A percentile compares a stretch with the other conserved stretches of the same genome.
phyloP scores from a whole-genome alignment of 2,888 invertebrate species.

The Trissonchulus latispiculum region DNA sequence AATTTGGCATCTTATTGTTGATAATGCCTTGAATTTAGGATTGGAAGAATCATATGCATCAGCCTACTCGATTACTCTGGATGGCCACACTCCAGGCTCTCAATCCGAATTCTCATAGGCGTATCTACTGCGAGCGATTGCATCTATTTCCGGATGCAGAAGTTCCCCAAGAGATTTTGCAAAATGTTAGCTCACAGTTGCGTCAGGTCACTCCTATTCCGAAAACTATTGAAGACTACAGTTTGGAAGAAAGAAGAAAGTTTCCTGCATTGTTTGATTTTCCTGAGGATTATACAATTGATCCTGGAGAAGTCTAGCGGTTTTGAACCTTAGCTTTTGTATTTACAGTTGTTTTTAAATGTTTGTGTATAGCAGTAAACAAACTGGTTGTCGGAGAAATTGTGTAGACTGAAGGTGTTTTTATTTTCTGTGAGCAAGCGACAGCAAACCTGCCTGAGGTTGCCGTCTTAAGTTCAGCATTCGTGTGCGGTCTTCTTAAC shows the following conservation, averaged over 20 bases:
- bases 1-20: too few species aligned
- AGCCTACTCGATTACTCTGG: constrained; percentile 36
- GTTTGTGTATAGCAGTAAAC: too few species aligned
- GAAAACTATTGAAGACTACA: constrained; percentile 67
- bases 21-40: constrained; percentile 38
- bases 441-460: too few species aligned
- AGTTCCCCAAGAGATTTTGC: constrained; percentile 64
- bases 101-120: constrained; percentile 33
- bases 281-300: constrained; percentile 22
- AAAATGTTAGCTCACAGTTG: constrained; percentile 79
- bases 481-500: too few species aligned
- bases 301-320: too few species aligned
- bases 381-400: too few species aligned
- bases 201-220: constrained; percentile 68
- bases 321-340: too few species aligned
- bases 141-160: constrained; percentile 68
- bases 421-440: too few species aligned
- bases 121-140: constrained; percentile 52
- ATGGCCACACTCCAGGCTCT: constrained; percentile 34
- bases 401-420: too few species aligned
- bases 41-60: constrained; percentile 39
- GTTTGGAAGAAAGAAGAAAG: constrained; percentile 63
- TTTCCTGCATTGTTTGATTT: constrained; percentile 81
- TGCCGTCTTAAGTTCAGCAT: too few species aligned
- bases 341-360: too few species aligned